Conservation (phyloP, 2,888 invertebrate genomes). For the Crossocerus cetratus region DNA sequence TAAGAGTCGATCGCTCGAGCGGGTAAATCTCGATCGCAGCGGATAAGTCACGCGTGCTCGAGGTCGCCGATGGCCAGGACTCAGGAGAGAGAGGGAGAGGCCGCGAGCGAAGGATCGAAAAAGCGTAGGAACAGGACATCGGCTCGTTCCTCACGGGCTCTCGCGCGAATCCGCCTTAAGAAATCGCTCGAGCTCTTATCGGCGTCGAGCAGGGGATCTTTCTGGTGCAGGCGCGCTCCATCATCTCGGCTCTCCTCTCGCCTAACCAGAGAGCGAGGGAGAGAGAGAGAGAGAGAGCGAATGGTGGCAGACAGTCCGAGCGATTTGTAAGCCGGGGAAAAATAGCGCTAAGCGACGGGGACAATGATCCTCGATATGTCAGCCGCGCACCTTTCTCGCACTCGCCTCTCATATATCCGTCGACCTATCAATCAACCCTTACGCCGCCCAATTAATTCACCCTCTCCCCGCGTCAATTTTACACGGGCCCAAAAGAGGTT, state of each 20-base stretch:
- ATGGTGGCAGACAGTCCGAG: constrained; percentile 53
- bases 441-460: neutral
- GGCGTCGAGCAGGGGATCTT: constrained; percentile 58
- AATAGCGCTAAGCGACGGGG: constrained; percentile 37
- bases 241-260: constrained; percentile 40
- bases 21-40: constrained; percentile 11
- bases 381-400: constrained; percentile 14
- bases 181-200: constrained; percentile 65
- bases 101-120: constrained; percentile 30
- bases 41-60: constrained; percentile 24
- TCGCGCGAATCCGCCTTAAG: constrained; percentile 62
- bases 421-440: neutral
- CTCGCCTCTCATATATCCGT: constrained; percentile 20
- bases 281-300: constrained; percentile 49
- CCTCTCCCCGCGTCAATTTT: no score
- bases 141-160: constrained; percentile 49
- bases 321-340: constrained; percentile 54
- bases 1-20: neutral
- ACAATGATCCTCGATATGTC: constrained; percentile 47
- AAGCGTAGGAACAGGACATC: constrained; percentile 38
- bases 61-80: neutral
- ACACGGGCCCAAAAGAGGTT: no score
- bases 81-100: neutral
- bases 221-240: constrained; percentile 55
- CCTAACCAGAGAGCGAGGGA: no score